Evolutionary conservation across 1,140 invertebrate genomes (phyloP).

Genomic region (Saxidomus purpurata): DNA sequence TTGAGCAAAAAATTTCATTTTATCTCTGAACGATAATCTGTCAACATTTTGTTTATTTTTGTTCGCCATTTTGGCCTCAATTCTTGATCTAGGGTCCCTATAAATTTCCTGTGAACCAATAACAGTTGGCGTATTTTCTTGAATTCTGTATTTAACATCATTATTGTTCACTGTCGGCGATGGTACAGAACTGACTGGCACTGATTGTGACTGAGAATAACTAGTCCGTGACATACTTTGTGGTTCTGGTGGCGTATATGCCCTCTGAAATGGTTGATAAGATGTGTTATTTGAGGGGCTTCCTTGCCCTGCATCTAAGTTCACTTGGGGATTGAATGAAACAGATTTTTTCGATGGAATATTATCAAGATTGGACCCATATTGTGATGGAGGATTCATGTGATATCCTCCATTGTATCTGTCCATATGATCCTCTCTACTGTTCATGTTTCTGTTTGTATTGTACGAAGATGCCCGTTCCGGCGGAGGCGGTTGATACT

Average conservation of each 20-base stretch:
- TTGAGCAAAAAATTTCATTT: conserved; percentile 87
- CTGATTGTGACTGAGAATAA: conserved; percentile 60
- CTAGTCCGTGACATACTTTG: conserved; percentile 25
- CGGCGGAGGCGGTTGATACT: conserved; percentile 78
- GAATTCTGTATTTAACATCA: conserved; percentile 72
- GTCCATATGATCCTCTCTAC: conserved; percentile 19
- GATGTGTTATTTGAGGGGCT: conserved; percentile 68
- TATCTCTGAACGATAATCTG: conserved; percentile 86
- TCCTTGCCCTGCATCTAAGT: conserved; percentile 61
- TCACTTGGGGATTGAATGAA: conserved; percentile 84
- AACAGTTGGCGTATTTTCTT: conserved; percentile 81
- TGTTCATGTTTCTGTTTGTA: conserved; percentile 9
- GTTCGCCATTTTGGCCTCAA: conserved; percentile 83
- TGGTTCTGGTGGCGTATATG: conserved; percentile 52
- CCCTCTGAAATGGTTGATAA: conserved; percentile 59
- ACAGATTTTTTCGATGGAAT: conserved; percentile 83
- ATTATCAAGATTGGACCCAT: conserved; percentile 56
- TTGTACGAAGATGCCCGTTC: conserved; percentile 80
- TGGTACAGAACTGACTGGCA: conserved; percentile 46
- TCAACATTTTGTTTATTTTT: conserved; percentile 75
- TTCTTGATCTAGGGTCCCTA: conserved; percentile 86
- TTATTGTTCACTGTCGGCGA: conserved; percentile 58
- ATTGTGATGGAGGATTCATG: conserved; percentile 60
- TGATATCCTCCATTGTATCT: conserved; percentile 50
- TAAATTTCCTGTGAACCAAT: conserved; percentile 87